Conservation (phyloP, 2,113 vertebrate species). For the Phasianus colchicus region DNA sequence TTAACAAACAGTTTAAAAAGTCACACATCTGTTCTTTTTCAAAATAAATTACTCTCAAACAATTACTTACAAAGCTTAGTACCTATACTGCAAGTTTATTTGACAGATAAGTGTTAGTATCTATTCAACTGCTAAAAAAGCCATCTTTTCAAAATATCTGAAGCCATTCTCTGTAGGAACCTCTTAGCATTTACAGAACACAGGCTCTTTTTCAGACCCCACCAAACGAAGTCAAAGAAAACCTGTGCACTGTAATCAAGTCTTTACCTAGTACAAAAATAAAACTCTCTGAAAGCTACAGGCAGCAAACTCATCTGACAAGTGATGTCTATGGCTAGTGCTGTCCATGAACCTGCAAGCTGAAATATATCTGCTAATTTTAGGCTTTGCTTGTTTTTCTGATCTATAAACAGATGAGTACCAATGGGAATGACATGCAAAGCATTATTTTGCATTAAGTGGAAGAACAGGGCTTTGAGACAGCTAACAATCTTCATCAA, state of each 20-base stretch:
- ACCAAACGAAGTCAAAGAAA: background rate
- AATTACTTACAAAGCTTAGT: background rate
- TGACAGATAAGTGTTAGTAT: background rate
- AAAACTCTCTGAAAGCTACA: background rate
- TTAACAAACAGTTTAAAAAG: background rate
- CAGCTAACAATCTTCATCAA: background rate
- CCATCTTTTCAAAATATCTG: background rate
- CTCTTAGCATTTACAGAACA: background rate
- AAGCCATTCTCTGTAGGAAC: background rate
- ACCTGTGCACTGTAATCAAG: background rate
- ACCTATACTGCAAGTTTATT: background rate
- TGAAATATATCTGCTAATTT: background rate
- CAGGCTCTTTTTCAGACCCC: background rate
- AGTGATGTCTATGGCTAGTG: background rate
- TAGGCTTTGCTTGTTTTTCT: background rate
- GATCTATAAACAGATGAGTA: background rate
- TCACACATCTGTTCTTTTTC: background rate
- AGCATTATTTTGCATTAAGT: background rate
- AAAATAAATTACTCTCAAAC: background rate
- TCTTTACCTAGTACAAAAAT: background rate
- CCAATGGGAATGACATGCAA: rapidly evolving
- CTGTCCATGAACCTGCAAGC: rapidly evolving
- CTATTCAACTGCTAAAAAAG: background rate
- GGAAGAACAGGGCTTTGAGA: background rate
- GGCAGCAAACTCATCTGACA: background rate